A percentile compares a stretch with the other conserved stretches of the same genome.
Conservation (phyloP, 2,797 vertebrate species). For the Spea hammondii region DNA sequence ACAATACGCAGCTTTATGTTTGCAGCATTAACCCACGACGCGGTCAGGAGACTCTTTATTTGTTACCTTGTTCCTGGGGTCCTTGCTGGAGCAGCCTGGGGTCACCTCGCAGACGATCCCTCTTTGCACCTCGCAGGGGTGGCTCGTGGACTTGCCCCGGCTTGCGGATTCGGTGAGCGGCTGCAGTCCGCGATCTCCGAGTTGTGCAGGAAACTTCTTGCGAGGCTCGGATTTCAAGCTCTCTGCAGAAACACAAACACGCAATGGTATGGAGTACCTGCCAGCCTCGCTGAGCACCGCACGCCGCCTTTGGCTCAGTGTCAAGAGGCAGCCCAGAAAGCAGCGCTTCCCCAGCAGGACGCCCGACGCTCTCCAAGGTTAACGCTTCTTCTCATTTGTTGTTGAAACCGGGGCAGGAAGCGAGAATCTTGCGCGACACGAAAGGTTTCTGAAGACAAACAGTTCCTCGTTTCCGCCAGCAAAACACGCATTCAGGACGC, state of each 20-base stretch:
- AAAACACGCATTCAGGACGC: too few species aligned
- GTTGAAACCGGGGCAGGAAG: too few species aligned
- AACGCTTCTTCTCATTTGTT: too few species aligned
- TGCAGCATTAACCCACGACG: too few species aligned
- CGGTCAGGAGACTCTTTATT: too few species aligned
- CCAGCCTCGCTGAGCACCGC: background rate
- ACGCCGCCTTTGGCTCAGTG: background rate
- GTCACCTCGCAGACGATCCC: background rate
- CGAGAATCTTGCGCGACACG: too few species aligned
- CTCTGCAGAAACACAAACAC: slow-evolving; percentile 20
- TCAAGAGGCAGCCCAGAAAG: slow-evolving; percentile 5
- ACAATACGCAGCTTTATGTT: too few species aligned
- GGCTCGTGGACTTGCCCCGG: background rate
- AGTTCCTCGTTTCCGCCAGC: too few species aligned
- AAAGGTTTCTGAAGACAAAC: too few species aligned
- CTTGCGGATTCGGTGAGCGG: background rate
- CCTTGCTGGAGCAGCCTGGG: background rate
- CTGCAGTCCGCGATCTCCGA: slow-evolving; percentile 3
- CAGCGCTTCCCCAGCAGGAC: background rate
- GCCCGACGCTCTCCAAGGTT: too few species aligned
- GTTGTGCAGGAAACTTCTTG: slow-evolving; percentile 13
- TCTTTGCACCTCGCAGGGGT: background rate
- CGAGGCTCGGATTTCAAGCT: slow-evolving; percentile 3
- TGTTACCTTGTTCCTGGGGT: background rate
- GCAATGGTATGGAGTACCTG: background rate